Base-by-base conservation (phyloP, 2,888 invertebrate species). In the Chaetoderma sp. region DNA sequence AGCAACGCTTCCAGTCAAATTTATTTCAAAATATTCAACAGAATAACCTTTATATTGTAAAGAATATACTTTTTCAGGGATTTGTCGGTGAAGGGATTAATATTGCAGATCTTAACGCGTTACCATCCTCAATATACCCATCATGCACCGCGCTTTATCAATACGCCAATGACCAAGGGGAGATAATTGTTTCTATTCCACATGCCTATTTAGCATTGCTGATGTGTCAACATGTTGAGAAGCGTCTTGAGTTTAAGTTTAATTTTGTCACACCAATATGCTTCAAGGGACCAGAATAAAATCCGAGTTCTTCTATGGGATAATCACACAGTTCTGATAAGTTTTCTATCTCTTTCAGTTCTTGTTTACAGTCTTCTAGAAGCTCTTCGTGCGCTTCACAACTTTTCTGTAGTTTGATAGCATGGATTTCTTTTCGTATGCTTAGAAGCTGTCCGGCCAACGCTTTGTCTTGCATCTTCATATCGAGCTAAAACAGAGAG, bases 181-280 rank as follows among this genome's bases (percentile, higher is more conserved):
- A n/a, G n/a, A n/a, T n/a, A n/a, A n/a, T n/a, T n/a, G n/a, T n/a
- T n/a, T n/a, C n/a, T n/a, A n/a, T n/a, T n/a, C n/a, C n/a, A n/a
- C n/a, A n/a, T n/a, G n/a, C n/a, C n/a, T n/a, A n/a, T n/a, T n/a
- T n/a, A n/a, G n/a, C n/a, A n/a, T n/a, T n/a, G n/a, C n/a, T n/a
- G n/a, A n/a, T n/a, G n/a, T n/a, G n/a, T 58, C 28, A 80, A 67
- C 78, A 79, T 30, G 76, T 78, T 0, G 83, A 83, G 59, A 82
- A 83, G 33, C 83, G 65, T 52, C 83, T 65, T 1, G 78, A 68
- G 57, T 75, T 77, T 30, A 83, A 59, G 64, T 83, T 79, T 80
- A 82, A 79, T 6, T 78, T 68, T 1, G 80, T 83, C 2, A 83
- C 78, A 1, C 83, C 83, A 27, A 79, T 67, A 59, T 81, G 78